Conservation (phyloP, 2,888 invertebrate genomes). For the Platerodrilus igneus region DNA sequence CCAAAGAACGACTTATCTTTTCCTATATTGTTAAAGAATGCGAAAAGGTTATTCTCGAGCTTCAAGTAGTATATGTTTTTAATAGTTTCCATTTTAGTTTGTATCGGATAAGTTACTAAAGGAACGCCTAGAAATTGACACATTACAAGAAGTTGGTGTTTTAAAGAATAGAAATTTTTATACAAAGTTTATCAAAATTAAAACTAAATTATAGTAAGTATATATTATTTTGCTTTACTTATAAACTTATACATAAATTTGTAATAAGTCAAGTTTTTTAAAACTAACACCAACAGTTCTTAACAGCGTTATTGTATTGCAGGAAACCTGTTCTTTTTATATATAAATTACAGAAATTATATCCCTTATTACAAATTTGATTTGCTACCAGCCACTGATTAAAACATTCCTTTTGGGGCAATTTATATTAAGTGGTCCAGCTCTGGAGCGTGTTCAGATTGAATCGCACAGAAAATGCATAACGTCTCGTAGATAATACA, state of each 20-base stretch:
- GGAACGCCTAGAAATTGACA: constrained; percentile 90
- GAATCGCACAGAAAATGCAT: too few species aligned
- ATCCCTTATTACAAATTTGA: too few species aligned
- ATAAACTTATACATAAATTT: background rate
- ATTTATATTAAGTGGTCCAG: too few species aligned
- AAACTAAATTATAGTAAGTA: constrained; percentile 96
- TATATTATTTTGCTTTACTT: constrained; percentile 2
- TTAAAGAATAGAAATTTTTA: constrained; percentile 86
- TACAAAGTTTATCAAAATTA: constrained; percentile 94
- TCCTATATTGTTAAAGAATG: constrained; percentile 73
- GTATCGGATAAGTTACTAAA: constrained; percentile 83
- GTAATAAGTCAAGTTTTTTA: constrained; percentile 6
- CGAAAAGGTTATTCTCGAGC: constrained; percentile 58
- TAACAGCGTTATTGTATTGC: too few species aligned
- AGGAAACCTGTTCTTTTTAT: too few species aligned
- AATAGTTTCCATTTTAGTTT: constrained; percentile 46
- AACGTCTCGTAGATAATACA: too few species aligned
- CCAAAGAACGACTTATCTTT: constrained; percentile 71
- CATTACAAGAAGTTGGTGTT: constrained; percentile 85
- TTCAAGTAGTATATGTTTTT: background rate
- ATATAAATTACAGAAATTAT: too few species aligned
- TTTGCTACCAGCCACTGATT: too few species aligned
- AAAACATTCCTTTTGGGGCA: too few species aligned
- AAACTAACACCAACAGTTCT: too few species aligned
- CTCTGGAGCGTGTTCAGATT: too few species aligned